Evolutionary conservation across 2,888 invertebrate genomes (phyloP), one percentile per base, ranked within the genome.

Genomic region (Psylliodes chrysocephalus): DNA sequence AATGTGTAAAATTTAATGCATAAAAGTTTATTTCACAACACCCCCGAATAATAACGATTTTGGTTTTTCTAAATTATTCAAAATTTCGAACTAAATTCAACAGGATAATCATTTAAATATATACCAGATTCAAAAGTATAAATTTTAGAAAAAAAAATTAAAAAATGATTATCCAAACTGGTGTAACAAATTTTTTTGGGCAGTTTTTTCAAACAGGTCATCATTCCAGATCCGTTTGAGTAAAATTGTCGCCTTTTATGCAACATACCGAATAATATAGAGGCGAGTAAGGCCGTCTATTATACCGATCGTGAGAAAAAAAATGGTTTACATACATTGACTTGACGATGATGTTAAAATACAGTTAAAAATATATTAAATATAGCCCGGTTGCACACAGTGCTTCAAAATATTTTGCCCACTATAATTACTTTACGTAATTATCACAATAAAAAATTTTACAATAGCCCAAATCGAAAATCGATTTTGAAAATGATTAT

Each of bases 351-450:
- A 67, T 62, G 68, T 73, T 72, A 75, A 73, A 79, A 77, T 77
- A 79, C 77, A 71, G 68, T 57, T 68, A 71, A 77, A 78, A 76
- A 49, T 15, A 71, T 70, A 71, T 73, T 76, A 73, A 81, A 81
- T n/a, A 83, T 83, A 83, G 83, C 83, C 83, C 83, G 82, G 83
- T 82, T 82, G 83, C 83, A 82, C 82, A 56, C 73, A 82, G 82
- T 82, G 82, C 83, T 82, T 79, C 83, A 83, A 79, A 77, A 74
- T 71, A 71, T 81, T 81, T 82, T 79, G 81, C 82, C 82, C 82
- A 73, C 72, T 70, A 75, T 75, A 74, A 74, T 75, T 72, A 71
- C 73, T 69, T n/a, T 70, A 71, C 66, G 74, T 75, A 75, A 75
- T 75, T 75, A 74, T 71, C 71, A 73, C 70, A 75, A 73, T 73